Base-by-base conservation (phyloP, 2,888 invertebrate genomes). In the Elmis aenea region DNA sequence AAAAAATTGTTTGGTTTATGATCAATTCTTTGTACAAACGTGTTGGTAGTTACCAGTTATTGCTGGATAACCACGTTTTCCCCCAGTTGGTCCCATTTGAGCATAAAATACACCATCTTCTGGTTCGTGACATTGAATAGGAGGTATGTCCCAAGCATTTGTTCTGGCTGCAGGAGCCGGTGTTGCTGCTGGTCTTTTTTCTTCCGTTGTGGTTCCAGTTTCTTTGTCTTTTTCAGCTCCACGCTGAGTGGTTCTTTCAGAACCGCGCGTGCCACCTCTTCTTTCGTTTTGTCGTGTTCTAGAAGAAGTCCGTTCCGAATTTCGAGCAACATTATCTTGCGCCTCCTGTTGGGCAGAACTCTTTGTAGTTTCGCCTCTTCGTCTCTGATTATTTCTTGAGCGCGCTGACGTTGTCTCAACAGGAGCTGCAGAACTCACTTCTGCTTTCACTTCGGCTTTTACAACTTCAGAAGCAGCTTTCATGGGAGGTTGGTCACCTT, bases 21-120 rank as follows among this genome's bases (percentile, higher is more conserved):
- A 18, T n/a, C 8, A 23, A 26, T 20, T 29, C 13, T 10, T 24
- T 21, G 3, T 27, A 5, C n/a, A 4, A 9, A 6, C 13, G 14
- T 25, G 13, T 13, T 20, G 16, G 22, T 4, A 22, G 50, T 53
- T 57, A 86, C 88, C 88, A 31, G 89, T 90, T 31, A 89, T 92
- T 2, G 92, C 89, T 6, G 87, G 78, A 67, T 92, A 93, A 13
- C 93, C 92, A 54, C 83, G 81, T 63, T 86, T 85, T 13, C 91
- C 91, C 2, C 92, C 93, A 3, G 91, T 90, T 10, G 92, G 92
- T 3, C 92, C 92, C 82, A 92, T 85, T 69, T 93, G 92, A 1
- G 91, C 91, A 66, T 90, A 91, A 67, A 89, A 86, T 2, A 91
- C 88, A 8, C 90, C 88, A 61, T 93, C 91, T 23, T 88, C 87